Evolutionary conservation across 2,797 vertebrate species (phyloP).

Genomic region (Todus mexicanus): DNA sequence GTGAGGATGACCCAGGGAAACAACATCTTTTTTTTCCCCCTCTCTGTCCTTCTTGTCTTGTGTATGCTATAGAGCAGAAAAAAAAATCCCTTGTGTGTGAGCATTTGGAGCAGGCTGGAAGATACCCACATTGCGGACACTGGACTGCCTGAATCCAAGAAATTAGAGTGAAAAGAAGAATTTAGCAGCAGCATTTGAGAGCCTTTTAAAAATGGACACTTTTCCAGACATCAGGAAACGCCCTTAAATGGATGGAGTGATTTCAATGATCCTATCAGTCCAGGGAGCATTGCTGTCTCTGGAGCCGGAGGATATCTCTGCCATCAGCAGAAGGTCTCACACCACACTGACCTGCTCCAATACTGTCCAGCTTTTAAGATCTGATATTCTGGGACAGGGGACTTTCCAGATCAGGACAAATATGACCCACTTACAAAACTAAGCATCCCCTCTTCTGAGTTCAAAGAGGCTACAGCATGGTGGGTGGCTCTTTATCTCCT

Average conservation of each 20-base stretch:
- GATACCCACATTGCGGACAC: not conserved
- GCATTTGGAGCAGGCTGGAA: not conserved
- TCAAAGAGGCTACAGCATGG: rapidly evolving
- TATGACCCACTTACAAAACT: not conserved
- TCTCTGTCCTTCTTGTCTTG: not conserved
- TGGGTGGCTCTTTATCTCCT: not conserved
- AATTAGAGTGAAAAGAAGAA: not conserved
- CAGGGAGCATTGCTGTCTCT: not conserved
- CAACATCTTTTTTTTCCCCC: not conserved
- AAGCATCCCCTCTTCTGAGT: not conserved
- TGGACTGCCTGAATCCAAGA: not conserved
- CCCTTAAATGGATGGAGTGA: not conserved
- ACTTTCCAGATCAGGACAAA: not conserved
- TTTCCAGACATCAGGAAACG: constrained; percentile 9
- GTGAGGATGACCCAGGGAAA: not conserved
- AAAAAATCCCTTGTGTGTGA: not conserved
- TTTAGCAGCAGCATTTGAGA: not conserved
- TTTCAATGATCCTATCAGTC: not conserved
- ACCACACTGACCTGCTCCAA: not conserved
- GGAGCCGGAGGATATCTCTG: not conserved
- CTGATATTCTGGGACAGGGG: not conserved
- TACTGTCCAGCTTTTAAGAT: not conserved
- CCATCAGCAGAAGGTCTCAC: not conserved
- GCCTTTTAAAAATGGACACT: not conserved
- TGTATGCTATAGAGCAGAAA: not conserved